These are phyloP conservation scores for Eulemur coronatus DNA, from an alignment of 2,797 vertebrate species.

Conservation along the genomic window DNA sequence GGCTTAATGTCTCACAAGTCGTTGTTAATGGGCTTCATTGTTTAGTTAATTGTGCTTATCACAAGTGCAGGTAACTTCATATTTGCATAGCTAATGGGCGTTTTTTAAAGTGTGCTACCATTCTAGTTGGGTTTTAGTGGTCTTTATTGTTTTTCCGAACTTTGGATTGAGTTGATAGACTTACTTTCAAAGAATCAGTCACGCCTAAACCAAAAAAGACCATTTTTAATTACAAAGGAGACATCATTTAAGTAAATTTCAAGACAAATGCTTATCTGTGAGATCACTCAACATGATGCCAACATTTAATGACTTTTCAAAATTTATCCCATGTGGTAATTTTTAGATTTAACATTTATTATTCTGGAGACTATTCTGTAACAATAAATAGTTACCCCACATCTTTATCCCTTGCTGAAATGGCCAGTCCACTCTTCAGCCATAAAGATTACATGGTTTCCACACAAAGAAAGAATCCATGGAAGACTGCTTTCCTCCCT, in stretches of 20 bases:
- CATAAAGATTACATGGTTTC: neutral
- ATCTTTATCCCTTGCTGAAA: constrained; percentile 3
- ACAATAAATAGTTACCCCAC: neutral
- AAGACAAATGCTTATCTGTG: neutral
- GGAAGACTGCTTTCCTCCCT: neutral
- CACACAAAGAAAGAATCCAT: neutral
- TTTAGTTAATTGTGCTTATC: constrained; percentile 41
- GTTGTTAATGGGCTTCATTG: neutral
- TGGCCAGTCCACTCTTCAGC: neutral
- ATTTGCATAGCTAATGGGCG: neutral
- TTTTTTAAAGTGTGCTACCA: neutral
- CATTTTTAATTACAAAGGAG: neutral
- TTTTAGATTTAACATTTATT: neutral
- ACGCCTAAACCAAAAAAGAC: neutral
- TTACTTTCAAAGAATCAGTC: neutral
- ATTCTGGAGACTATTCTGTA: neutral
- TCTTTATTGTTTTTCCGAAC: neutral
- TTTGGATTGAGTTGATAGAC: neutral
- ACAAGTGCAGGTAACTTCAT: constrained; percentile 13
- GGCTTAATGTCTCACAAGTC: neutral
- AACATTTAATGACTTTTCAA: constrained; percentile 27
- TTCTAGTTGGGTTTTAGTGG: constrained; percentile 5
- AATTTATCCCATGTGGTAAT: neutral
- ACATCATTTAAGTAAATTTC: neutral
- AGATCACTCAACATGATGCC: neutral